A percentile compares a stretch with the other conserved stretches of the same genome.
Evolutionary conservation across 2,113 vertebrate genomes (phyloP).

Genomic region (Chamaea fasciata): DNA sequence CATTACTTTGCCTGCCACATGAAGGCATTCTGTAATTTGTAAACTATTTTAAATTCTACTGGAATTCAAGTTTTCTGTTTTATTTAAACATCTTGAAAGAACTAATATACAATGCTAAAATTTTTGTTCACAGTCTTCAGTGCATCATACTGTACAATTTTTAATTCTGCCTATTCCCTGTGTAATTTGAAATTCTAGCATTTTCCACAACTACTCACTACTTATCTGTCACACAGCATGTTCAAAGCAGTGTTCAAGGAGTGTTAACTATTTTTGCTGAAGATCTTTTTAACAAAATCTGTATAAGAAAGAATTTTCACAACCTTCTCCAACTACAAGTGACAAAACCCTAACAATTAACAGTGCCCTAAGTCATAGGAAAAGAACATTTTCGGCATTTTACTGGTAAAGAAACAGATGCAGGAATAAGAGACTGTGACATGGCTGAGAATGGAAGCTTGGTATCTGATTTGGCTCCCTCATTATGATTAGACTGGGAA

Average conservation of each 20-base stretch:
- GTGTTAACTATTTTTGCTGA: not conserved
- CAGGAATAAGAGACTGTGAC: not conserved
- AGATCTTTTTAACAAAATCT: not conserved
- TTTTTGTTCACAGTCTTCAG: not conserved
- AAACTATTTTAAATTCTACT: constrained; percentile 29
- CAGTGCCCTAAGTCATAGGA: not conserved
- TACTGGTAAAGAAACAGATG: not conserved
- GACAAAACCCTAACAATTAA: not conserved
- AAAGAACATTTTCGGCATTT: not conserved
- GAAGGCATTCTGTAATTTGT: constrained; percentile 40
- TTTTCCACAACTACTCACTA: not conserved
- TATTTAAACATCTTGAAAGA: constrained; percentile 35
- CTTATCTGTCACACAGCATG: not conserved
- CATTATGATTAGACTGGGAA: not conserved
- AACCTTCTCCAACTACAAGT: not conserved
- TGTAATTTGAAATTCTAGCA: not conserved
- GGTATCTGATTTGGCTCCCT: not conserved
- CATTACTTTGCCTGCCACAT: constrained; percentile 40
- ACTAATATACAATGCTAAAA: constrained; percentile 7
- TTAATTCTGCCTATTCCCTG: not conserved
- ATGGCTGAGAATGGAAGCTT: not conserved
- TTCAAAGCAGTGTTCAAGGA: not conserved
- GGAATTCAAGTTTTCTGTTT: constrained; percentile 42
- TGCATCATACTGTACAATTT: not conserved
- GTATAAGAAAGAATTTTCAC: not conserved